Conservation (phyloP, 30 jellyfish, hydroid and myxozoan species). For the Catostylus mosaicus region DNA sequence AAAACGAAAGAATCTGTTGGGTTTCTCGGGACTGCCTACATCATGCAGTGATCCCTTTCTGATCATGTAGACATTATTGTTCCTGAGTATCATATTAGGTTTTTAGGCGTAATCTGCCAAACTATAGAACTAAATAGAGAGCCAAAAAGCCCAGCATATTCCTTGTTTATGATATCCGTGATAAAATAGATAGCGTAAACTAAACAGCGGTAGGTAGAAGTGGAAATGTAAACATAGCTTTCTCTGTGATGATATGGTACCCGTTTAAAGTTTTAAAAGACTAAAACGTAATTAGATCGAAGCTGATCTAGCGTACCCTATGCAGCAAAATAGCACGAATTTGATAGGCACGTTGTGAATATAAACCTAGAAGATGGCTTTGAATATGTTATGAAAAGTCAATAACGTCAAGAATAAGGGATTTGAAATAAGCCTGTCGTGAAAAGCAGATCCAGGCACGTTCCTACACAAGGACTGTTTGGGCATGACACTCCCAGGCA, state of each 20-base stretch:
- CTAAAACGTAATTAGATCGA: too few species aligned
- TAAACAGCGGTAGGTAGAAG: constrained; percentile 53
- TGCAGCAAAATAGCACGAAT: too few species aligned
- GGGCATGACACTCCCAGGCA: too few species aligned
- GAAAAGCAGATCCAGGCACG: too few species aligned
- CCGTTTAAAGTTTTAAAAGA: neutral
- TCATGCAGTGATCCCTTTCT: constrained; percentile 33
- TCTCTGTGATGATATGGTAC: neutral
- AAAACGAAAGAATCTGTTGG: constrained; percentile 39
- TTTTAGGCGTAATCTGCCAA: constrained; percentile 19
- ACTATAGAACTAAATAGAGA: constrained; percentile 2
- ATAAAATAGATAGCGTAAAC: constrained; percentile 51
- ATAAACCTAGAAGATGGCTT: too few species aligned
- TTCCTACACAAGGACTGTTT: too few species aligned
- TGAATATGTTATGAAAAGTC: too few species aligned
- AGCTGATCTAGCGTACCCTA: too few species aligned
- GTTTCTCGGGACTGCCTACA: constrained; percentile 38
- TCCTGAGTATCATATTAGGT: constrained; percentile 9
- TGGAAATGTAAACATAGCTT: constrained; percentile 21
- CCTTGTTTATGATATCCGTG: constrained; percentile 42
- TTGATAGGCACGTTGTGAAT: too few species aligned
- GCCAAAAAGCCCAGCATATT: constrained; percentile 25
- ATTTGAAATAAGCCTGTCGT: too few species aligned
- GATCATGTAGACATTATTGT: constrained; percentile 42
- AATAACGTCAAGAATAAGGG: too few species aligned